Evolutionary conservation across 2,113 vertebrate genomes (phyloP), one percentile per base, ranked within the genome.

Genomic region (Conger conger): DNA sequence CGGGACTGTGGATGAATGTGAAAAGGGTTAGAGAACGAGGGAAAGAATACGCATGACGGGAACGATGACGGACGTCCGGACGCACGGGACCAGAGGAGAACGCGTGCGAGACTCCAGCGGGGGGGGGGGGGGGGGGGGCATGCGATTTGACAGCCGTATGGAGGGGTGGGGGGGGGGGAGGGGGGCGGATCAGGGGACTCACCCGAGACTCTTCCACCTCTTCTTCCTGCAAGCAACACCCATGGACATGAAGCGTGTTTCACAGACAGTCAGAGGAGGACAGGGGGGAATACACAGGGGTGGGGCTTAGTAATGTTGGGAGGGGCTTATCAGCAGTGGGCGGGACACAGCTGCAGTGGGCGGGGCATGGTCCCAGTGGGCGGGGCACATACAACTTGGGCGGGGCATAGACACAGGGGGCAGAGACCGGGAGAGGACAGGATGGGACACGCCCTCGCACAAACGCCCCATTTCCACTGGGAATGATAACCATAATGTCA

Each of bases 121-220:
- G 27, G n/a, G 68, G n/a, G 63, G 35, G 53, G 20, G 76, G 36
- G 23, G 77, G 54, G n/a, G 42, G 82, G 36, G 50, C 92, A 93
- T 93, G 93, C 93, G 50, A 86, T 76, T 89, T 87, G 80, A 84
- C n/a, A n/a, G n/a, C n/a, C n/a, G n/a, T n/a, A n/a, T n/a, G n/a
- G n/a, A n/a, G n/a, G n/a, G n/a, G n/a, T n/a, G n/a, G n/a, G n/a
- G n/a, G 73, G 82, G n/a, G 15, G 13, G 33, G 53, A 85, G 30
- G 68, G 27, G 45, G 35, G 84, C 36, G 87, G 87, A 84, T 83
- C 89, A 86, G 88, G 93, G 94, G 94, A 99, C 98, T 99, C 97
- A 99, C 98, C 98, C 98, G 96, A 99, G 96, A 97, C 98, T 99
- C 94, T 98, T 99, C 98, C 98, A 99, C 95, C 97, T 98, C 97